A percentile compares a stretch with the other conserved stretches of the same genome.
These are phyloP conservation scores for Crocodylus rhombifer DNA, from an alignment of 2,797 vertebrate species.

Conservation along the genomic window DNA sequence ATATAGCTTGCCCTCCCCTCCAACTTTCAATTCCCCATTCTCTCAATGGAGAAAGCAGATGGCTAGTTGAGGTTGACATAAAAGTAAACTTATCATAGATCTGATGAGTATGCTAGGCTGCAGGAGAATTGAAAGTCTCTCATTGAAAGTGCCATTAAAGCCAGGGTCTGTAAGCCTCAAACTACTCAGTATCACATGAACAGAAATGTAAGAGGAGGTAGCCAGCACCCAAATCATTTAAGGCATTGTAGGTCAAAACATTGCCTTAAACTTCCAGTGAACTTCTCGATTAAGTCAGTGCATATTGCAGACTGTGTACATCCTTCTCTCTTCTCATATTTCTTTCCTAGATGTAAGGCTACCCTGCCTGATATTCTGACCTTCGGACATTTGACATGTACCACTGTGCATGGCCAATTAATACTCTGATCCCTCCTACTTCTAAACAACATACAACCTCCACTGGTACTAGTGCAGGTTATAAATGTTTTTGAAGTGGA, in stretches of 20 bases:
- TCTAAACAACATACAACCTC: neutral
- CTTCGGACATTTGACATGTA: neutral
- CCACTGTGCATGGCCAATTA: neutral
- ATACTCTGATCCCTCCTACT: fast-evolving
- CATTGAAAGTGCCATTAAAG: neutral
- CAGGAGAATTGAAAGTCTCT: neutral
- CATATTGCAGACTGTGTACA: neutral
- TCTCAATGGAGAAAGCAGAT: neutral
- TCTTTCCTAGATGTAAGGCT: neutral
- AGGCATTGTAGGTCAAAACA: neutral
- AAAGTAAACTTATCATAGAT: neutral
- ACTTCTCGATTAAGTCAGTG: neutral
- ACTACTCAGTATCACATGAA: neutral
- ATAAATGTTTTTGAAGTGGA: neutral
- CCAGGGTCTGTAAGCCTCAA: neutral
- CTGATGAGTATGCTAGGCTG: neutral
- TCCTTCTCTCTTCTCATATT: neutral
- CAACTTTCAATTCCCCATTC: neutral
- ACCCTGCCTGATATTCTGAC: neutral
- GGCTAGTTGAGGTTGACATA: too few species aligned
- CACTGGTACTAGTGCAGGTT: neutral
- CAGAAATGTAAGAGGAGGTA: neutral
- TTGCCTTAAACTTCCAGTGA: neutral
- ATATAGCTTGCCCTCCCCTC: neutral
- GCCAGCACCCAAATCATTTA: neutral